Evolutionary conservation across 2,113 vertebrate genomes (phyloP).

Genomic region (Meles meles): DNA sequence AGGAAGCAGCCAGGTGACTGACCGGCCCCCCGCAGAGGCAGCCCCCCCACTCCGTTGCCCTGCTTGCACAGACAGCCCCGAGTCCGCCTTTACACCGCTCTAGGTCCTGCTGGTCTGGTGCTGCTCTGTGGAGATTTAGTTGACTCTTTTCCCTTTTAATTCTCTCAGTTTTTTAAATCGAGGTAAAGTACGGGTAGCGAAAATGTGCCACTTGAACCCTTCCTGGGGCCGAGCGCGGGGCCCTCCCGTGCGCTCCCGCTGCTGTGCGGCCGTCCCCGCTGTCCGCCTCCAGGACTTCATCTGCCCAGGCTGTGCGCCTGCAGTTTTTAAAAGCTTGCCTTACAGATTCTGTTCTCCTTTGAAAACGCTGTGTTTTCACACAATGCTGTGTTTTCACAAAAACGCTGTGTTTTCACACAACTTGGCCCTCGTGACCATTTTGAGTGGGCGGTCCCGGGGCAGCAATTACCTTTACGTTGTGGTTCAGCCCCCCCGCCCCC

Average conservation of each 20-base stretch:
- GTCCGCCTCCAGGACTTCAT: not conserved
- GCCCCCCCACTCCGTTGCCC: not conserved
- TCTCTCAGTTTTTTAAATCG: not conserved
- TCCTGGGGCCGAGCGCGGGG: not conserved
- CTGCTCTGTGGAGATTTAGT: not conserved
- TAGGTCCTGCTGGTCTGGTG: not conserved
- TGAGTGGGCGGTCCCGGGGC: not conserved
- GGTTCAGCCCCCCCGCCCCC: fast-evolving
- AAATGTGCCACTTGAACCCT: not conserved
- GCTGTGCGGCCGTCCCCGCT: fast-evolving
- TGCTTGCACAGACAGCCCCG: not conserved
- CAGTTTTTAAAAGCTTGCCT: not conserved
- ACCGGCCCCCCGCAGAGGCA: fast-evolving
- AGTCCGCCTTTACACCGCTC: not conserved
- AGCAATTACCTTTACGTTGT: fast-evolving
- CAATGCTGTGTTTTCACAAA: no score
- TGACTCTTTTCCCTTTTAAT: not conserved
- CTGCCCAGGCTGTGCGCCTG: not conserved
- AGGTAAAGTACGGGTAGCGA: not conserved
- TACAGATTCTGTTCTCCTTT: not conserved
- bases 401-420: not conserved
- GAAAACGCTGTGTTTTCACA: not conserved
- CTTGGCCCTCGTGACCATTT: not conserved
- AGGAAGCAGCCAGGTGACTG: no score
- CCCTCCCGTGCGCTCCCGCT: not conserved